Evolutionary conservation across 2,888 invertebrate genomes (phyloP).

Genomic region (Lasius platythorax): DNA sequence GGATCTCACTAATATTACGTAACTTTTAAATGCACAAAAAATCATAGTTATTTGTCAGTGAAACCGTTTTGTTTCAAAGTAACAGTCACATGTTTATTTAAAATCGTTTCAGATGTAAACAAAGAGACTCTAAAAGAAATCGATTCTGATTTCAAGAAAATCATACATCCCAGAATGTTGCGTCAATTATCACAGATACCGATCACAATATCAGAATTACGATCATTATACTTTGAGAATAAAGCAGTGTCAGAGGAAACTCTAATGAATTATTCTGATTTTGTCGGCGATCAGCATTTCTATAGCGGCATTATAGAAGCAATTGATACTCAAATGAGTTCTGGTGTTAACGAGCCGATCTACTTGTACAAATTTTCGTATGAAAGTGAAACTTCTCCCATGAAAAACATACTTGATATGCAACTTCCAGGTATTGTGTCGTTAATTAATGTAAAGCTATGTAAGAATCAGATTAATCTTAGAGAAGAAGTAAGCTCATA

Average conservation of each 20-base stretch:
- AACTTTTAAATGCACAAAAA: neutral
- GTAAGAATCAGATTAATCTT: neutral
- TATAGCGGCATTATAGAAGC: slow-evolving; percentile 75
- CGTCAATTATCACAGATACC: slow-evolving; percentile 20
- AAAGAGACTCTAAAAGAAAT: slow-evolving; percentile 45
- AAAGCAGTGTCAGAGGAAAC: slow-evolving; percentile 62
- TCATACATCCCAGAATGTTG: slow-evolving; percentile 38
- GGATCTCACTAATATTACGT: neutral
- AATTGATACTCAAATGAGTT: slow-evolving; percentile 68
- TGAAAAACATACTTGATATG: slow-evolving; percentile 64
- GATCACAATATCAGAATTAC: slow-evolving; percentile 69
- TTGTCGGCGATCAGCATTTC: slow-evolving; percentile 71
- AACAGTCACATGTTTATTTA: neutral
- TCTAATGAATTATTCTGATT: slow-evolving; percentile 61
- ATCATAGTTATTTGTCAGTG: neutral
- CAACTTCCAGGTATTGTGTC: slow-evolving; percentile 72
- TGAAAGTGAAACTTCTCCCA: slow-evolving; percentile 69
- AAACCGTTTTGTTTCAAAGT: neutral
- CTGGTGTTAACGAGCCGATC: slow-evolving; percentile 56
- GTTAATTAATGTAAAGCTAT: neutral
- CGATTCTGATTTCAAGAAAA: slow-evolving; percentile 62
- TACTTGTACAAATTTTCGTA: slow-evolving; percentile 80
- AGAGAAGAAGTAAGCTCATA: neutral
- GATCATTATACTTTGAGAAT: slow-evolving; percentile 74
- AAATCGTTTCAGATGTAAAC: slow-evolving; percentile 14